phyloP scores from a whole-genome alignment of 1,140 invertebrate genomes.

The Hyles euphorbiae region DNA sequence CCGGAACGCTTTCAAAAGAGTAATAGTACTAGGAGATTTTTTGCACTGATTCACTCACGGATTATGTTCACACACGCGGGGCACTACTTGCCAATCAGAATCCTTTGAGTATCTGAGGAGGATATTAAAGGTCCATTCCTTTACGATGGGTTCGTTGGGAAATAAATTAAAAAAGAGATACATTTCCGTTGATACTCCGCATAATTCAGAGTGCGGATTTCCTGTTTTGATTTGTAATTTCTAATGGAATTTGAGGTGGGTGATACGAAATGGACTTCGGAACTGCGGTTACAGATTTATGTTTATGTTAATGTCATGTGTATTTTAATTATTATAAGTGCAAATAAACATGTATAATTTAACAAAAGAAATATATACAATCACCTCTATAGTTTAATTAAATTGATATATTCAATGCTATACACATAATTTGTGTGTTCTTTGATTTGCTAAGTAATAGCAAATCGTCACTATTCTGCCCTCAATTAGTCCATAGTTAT shows the following conservation, averaged over 20 bases:
- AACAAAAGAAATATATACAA: too few relatives aligned
- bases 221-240: background rate
- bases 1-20: conserved; percentile 72
- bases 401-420: too few relatives aligned
- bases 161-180: background rate
- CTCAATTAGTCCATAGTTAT: too few relatives aligned
- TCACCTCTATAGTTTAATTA: too few relatives aligned
- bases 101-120: conserved; percentile 35
- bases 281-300: too few relatives aligned
- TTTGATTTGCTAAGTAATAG: too few relatives aligned
- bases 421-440: too few relatives aligned
- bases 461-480: too few relatives aligned
- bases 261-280: background rate
- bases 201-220: conserved; percentile 1
- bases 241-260: background rate
- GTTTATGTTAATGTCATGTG: background rate
- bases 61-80: conserved; percentile 53
- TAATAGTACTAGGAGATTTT: conserved; percentile 51
- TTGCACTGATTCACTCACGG: conserved; percentile 48
- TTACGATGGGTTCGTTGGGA: conserved; percentile 1
- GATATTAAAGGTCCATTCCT: conserved; percentile 13
- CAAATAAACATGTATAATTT: too few relatives aligned
- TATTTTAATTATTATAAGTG: too few relatives aligned
- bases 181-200: background rate
- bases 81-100: conserved; percentile 55